Conservation (phyloP, 2,888 invertebrate species). For the Lutraria lutraria region DNA sequence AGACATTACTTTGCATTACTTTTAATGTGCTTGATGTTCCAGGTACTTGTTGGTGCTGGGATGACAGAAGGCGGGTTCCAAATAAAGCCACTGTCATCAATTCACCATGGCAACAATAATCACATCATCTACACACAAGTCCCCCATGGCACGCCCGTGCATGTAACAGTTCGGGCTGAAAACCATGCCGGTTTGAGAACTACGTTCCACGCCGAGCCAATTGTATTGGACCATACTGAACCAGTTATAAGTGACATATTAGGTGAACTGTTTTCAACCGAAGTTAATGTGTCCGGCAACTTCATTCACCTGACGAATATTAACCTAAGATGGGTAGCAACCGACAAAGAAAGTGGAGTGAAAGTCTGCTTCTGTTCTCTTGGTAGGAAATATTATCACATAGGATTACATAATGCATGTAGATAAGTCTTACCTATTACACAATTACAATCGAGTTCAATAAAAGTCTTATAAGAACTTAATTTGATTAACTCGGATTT, state of each 20-base stretch:
- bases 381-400: constrained; percentile 11
- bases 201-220: constrained; percentile 56
- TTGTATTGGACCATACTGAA: constrained; percentile 69
- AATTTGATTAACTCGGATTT: not conserved
- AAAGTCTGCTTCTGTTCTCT: constrained; percentile 39
- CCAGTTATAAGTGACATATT: constrained; percentile 54
- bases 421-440: not conserved
- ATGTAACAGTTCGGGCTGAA: constrained; percentile 65
- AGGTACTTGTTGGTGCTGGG: constrained; percentile 58
- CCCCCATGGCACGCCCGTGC: constrained; percentile 64
- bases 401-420: not conserved
- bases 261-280: not conserved
- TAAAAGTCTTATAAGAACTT: not conserved
- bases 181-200: constrained; percentile 70
- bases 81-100: constrained; percentile 50
- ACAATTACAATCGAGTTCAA: not conserved
- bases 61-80: constrained; percentile 68
- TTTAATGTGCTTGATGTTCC: not conserved
- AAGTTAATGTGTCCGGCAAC: not conserved
- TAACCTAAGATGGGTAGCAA: not conserved
- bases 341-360: constrained; percentile 39
- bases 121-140: constrained; percentile 46
- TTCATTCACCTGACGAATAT: not conserved
- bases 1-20: too few relatives aligned
- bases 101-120: constrained; percentile 42